Percentiles rank a stretch among this genome's conserved stretches.
These are phyloP conservation scores for Eulemur mongoz DNA, from an alignment of 2,797 vertebrate genomes.

Conservation along the genomic window DNA sequence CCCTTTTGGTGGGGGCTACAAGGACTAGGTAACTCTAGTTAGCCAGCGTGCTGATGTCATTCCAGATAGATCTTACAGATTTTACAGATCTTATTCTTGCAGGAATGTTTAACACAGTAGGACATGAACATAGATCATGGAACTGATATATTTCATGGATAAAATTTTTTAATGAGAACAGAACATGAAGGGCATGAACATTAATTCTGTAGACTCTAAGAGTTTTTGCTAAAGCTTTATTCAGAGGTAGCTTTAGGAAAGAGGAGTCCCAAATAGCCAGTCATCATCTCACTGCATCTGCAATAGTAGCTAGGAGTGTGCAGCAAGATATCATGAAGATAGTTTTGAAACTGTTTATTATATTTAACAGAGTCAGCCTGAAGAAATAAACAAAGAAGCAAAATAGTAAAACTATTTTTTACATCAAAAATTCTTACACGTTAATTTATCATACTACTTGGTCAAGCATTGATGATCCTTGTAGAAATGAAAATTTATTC, in stretches of 20 bases:
- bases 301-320: too few relatives aligned
- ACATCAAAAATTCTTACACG: neutral
- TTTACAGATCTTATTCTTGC: neutral
- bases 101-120: neutral
- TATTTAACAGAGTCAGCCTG: neutral
- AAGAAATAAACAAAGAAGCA: neutral
- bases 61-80: neutral
- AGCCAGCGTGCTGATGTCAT: neutral
- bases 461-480: neutral
- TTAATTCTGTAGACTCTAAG: neutral
- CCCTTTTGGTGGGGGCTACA: neutral
- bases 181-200: neutral
- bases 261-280: neutral
- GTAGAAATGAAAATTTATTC: neutral
- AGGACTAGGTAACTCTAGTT: neutral
- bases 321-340: neutral
- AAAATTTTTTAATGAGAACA: neutral
- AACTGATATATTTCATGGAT: neutral
- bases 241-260: neutral
- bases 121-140: neutral
- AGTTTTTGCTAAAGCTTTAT: neutral
- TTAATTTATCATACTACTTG: neutral
- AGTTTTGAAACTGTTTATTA: neutral
- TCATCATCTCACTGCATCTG: neutral
- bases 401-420: neutral